Evolutionary conservation across 2,888 invertebrate genomes (phyloP).

Genomic region (Siphonodentalium dalli): DNA sequence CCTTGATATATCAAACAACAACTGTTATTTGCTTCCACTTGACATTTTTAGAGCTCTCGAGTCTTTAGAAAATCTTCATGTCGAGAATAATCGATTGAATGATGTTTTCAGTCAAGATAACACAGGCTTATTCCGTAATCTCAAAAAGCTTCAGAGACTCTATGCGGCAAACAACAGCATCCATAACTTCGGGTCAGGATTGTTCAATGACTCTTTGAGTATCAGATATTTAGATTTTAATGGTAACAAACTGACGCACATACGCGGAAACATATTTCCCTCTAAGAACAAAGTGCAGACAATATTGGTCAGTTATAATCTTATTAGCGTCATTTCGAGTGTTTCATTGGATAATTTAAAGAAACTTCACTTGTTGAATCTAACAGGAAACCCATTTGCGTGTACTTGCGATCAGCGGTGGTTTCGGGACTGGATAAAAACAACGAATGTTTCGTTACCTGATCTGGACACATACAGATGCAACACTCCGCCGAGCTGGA

Average conservation of each 20-base stretch:
- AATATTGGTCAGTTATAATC: slow-evolving; percentile 55
- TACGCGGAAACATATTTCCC: slow-evolving; percentile 33
- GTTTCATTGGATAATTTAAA: slow-evolving; percentile 71
- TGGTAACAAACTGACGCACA: slow-evolving; percentile 70
- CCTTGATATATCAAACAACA: slow-evolving; percentile 41
- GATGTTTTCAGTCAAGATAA: slow-evolving; percentile 29
- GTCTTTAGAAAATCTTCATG: slow-evolving; percentile 33
- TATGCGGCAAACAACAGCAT: slow-evolving; percentile 56
- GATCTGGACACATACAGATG: slow-evolving; percentile 32
- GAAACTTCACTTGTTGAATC: slow-evolving; percentile 70
- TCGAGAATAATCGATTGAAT: slow-evolving; percentile 41
- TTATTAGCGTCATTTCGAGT: slow-evolving; percentile 53
- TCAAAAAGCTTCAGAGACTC: slow-evolving; percentile 39
- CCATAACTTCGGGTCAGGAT: slow-evolving; percentile 50
- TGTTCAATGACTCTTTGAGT: slow-evolving; percentile 74
- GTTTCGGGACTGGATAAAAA: slow-evolving; percentile 92
- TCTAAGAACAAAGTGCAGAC: slow-evolving; percentile 18
- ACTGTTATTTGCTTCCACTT: slow-evolving; percentile 29
- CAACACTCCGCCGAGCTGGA: slow-evolving; percentile 37
- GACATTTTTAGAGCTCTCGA: slow-evolving; percentile 29
- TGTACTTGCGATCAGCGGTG: slow-evolving; percentile 91
- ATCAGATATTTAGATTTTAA: slow-evolving; percentile 72
- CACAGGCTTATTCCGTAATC: slow-evolving; percentile 32
- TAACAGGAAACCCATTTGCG: slow-evolving; percentile 88
- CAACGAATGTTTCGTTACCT: slow-evolving; percentile 68